Conservation (phyloP, 2,888 invertebrate species). For the Trichogramma dendrolimi region DNA sequence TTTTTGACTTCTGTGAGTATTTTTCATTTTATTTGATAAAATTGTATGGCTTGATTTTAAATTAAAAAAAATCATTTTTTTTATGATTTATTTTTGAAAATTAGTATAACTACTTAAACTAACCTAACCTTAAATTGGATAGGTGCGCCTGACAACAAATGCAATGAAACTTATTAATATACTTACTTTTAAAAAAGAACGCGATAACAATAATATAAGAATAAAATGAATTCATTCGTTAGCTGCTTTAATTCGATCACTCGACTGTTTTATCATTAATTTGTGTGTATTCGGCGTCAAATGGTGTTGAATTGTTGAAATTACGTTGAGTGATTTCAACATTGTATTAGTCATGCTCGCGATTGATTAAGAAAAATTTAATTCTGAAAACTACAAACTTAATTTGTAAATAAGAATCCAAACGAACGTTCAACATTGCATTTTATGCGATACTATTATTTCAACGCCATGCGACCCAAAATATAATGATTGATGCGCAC, state of each 20-base stretch:
- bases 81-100: background rate
- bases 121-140: constrained; percentile 38
- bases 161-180: constrained; percentile 22
- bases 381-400: too few relatives aligned
- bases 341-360: too few relatives aligned
- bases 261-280: constrained; percentile 11
- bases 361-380: too few relatives aligned
- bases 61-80: background rate
- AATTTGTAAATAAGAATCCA: too few relatives aligned
- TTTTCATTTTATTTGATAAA: background rate
- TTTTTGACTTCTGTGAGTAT: too few relatives aligned
- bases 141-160: constrained; percentile 41
- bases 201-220: constrained; percentile 24
- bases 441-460: too few relatives aligned
- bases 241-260: background rate
- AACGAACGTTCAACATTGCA: too few relatives aligned
- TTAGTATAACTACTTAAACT: constrained; percentile 18
- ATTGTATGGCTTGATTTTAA: background rate
- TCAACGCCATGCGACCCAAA: too few relatives aligned
- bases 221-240: background rate
- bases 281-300: too few relatives aligned
- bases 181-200: constrained; percentile 20
- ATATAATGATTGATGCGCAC: too few relatives aligned
- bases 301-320: too few relatives aligned
- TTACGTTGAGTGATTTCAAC: too few relatives aligned